Conservation (phyloP, 1,140 invertebrate species). For the Aphaenogaster floridana region DNA sequence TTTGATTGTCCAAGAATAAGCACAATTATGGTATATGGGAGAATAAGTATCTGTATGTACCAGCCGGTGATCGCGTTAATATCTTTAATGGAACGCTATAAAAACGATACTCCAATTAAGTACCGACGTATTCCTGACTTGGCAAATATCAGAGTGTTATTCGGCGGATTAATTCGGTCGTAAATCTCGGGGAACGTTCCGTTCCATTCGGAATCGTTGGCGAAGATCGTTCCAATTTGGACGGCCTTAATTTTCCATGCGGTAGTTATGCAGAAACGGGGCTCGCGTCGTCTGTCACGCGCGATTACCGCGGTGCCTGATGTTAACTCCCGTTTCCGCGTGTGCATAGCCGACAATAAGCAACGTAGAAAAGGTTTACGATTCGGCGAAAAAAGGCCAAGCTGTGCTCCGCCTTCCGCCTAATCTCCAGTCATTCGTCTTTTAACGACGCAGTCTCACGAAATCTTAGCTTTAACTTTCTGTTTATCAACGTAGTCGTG, state of each 20-base stretch:
- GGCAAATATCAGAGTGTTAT: conserved; percentile 36
- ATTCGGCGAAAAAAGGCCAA: conserved; percentile 19
- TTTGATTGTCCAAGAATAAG: conserved; percentile 4
- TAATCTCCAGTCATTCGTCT: conserved; percentile 6
- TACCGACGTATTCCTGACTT: conserved; percentile 8
- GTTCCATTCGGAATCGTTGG: background rate
- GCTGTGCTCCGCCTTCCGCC: background rate
- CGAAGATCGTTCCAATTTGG: conserved; percentile 45
- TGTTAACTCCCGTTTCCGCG: conserved; percentile 16
- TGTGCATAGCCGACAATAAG: conserved; percentile 22
- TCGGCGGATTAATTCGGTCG: conserved; percentile 28
- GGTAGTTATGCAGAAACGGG: conserved; percentile 39
- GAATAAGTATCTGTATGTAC: background rate
- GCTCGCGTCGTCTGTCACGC: conserved; percentile 16
- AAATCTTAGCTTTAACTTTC: background rate
- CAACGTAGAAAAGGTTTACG: conserved; percentile 8
- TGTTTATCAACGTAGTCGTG: background rate
- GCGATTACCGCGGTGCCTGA: background rate
- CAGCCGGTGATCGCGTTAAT: background rate
- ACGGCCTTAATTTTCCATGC: conserved; percentile 50
- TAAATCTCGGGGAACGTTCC: conserved; percentile 32
- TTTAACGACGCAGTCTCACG: conserved; percentile 20
- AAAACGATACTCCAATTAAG: conserved; percentile 17
- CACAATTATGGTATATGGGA: background rate
- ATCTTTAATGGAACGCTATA: conserved; percentile 24